Base-by-base conservation (phyloP, 2,888 invertebrate species). In the Pemphredon lugubris region DNA sequence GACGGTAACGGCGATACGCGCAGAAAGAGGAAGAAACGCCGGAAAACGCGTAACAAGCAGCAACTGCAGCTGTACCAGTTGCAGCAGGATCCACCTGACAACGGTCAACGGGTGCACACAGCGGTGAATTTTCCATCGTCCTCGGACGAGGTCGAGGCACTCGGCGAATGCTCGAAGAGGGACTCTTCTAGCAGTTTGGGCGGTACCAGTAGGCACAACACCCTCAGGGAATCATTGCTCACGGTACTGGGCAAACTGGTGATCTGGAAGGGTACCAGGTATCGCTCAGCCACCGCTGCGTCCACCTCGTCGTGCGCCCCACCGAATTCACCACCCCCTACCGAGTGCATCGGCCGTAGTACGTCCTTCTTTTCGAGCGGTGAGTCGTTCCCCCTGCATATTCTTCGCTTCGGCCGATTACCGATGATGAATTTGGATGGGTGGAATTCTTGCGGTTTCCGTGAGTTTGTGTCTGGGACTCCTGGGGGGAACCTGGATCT, bases 231-330 rank as follows among this genome's bases (percentile, higher is more conserved):
- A 87, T 94, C 94, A 75, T 91, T 94, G 85, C 91, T 94, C 83
- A 92, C 92, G 73, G 92, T 93, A 84, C 91, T 93, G 79, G 93
- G 93, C 82, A 93, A 93, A 89, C 90, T 93, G 87, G 93, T 93
- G 86, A 88, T 90, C 55, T 91, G 92, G 92, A 90, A 91, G 79
- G 90, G 92, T 75, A 90, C 91, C 70, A 88, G 91, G 76, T 92
- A 87, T 73, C 85, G 89, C 39, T 87, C 86, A 44, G 87, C 86
- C 57, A 87, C 88, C 53, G 86, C 83, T 90, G 92, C 81, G 90
- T 91, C 87, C 89, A 91, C 88, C 89, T 91, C 89, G 86, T 91
- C 86, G 88, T 91, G 87, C 40, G 89, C 89, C 68, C 85, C 88
- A 1, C 88, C 87, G 86, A 88, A 86, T 84, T 90, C 88, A 86